Evolutionary conservation across 2,797 vertebrate species (phyloP).

Genomic region (Microctenopoma lineatum): DNA sequence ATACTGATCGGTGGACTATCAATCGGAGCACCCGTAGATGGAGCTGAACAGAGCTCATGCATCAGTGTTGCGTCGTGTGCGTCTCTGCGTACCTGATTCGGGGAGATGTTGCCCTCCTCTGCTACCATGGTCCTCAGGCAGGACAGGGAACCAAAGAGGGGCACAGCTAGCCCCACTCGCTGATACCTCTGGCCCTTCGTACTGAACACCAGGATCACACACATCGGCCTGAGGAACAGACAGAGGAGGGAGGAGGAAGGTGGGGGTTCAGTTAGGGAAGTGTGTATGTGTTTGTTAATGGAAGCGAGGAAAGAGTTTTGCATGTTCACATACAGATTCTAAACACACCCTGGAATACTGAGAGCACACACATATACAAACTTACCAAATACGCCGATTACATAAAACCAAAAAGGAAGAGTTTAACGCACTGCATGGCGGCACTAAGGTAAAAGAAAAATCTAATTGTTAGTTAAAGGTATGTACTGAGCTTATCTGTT

Average conservation of each 20-base stretch:
- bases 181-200: slow-evolving; percentile 87
- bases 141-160: slow-evolving; percentile 87
- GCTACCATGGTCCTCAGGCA: slow-evolving; percentile 89
- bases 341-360: slow-evolving; percentile 5
- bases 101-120: slow-evolving; percentile 85
- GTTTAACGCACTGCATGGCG: slow-evolving; percentile 15
- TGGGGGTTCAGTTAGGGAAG: neutral
- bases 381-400: neutral
- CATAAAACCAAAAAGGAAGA: slow-evolving; percentile 1
- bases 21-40: no score
- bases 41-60: no score
- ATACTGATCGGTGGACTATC: no score
- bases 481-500: neutral
- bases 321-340: slow-evolving; percentile 29
- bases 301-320: neutral
- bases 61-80: neutral
- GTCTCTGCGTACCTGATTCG: slow-evolving; percentile 85
- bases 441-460: neutral
- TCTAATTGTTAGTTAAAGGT: slow-evolving; percentile 1
- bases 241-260: neutral
- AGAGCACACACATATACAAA: neutral
- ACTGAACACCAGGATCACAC: slow-evolving; percentile 90
- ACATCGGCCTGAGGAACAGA: slow-evolving; percentile 84
- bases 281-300: neutral
- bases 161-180: slow-evolving; percentile 90